A percentile compares a stretch with the other conserved stretches of the same genome.
Evolutionary conservation across 2,797 vertebrate species (phyloP).

Genomic region (Ceryle rudis): DNA sequence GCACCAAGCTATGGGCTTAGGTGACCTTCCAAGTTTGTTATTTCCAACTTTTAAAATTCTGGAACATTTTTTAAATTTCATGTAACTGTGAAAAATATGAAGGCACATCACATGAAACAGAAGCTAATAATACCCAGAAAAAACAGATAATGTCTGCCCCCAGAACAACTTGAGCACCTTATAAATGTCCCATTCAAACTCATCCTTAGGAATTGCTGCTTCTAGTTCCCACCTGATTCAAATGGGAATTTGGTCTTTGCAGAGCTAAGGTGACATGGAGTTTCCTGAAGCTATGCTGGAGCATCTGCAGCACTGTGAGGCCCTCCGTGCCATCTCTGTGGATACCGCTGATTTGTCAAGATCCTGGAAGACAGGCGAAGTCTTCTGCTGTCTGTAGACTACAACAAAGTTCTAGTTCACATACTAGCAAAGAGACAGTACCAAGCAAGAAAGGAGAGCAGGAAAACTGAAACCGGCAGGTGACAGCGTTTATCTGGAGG

Average conservation of each 20-base stretch:
- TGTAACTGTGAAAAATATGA: not conserved
- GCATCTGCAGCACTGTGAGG: not conserved
- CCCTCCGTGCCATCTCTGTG: not conserved
- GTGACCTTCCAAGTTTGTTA: not conserved
- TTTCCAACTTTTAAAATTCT: not conserved
- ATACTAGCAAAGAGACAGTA: not conserved
- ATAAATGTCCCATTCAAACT: not conserved
- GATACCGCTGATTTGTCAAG: not conserved
- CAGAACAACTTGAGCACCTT: not conserved
- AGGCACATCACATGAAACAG: not conserved
- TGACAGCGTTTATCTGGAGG: not conserved
- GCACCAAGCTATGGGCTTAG: not conserved
- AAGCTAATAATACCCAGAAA: not conserved
- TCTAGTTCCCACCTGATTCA: fast-evolving
- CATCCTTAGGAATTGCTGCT: not conserved
- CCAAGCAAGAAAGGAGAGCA: not conserved
- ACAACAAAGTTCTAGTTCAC: not conserved
- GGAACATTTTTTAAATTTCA: not conserved
- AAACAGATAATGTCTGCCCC: not conserved
- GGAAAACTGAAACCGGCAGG: not conserved
- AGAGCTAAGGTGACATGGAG: not conserved
- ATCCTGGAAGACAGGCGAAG: not conserved
- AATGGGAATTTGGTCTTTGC: not conserved
- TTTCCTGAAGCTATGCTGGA: not conserved
- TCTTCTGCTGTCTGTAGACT: not conserved